A percentile compares a stretch with the other conserved stretches of the same genome.
Evolutionary conservation across 2,888 invertebrate genomes (phyloP).

Genomic region (Petrophora chlorosata): DNA sequence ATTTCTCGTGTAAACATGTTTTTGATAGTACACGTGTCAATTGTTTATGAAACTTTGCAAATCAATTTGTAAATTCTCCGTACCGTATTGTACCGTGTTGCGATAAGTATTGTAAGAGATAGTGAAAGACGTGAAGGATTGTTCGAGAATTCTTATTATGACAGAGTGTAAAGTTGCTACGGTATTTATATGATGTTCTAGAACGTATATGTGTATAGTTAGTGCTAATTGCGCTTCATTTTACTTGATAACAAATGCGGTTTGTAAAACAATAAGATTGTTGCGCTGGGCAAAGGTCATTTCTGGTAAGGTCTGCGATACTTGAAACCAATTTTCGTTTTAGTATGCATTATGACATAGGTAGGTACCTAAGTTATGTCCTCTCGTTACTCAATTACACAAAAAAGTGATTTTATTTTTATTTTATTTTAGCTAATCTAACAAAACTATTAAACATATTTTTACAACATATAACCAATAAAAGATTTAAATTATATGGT

Average conservation of each 20-base stretch:
- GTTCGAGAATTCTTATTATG: not conserved
- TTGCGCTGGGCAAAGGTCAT: not conserved
- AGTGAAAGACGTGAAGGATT: not conserved
- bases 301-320: too few species aligned
- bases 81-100: not conserved
- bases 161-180: not conserved
- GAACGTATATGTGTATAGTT: constrained; percentile 6
- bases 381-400: too few species aligned
- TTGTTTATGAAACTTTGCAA: constrained; percentile 6
- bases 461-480: too few species aligned
- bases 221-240: constrained; percentile 13
- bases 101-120: not conserved
- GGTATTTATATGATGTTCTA: not conserved
- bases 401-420: too few species aligned
- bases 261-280: constrained; percentile 16
- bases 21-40: constrained; percentile 14
- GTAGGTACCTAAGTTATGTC: too few species aligned
- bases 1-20: constrained; percentile 15
- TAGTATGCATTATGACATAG: too few species aligned
- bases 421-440: too few species aligned
- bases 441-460: too few species aligned
- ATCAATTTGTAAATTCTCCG: not conserved
- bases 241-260: constrained; percentile 6
- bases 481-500: too few species aligned
- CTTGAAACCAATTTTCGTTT: too few species aligned